Evolutionary conservation across 2,797 vertebrate genomes (phyloP).

Genomic region (Falco peregrinus): DNA sequence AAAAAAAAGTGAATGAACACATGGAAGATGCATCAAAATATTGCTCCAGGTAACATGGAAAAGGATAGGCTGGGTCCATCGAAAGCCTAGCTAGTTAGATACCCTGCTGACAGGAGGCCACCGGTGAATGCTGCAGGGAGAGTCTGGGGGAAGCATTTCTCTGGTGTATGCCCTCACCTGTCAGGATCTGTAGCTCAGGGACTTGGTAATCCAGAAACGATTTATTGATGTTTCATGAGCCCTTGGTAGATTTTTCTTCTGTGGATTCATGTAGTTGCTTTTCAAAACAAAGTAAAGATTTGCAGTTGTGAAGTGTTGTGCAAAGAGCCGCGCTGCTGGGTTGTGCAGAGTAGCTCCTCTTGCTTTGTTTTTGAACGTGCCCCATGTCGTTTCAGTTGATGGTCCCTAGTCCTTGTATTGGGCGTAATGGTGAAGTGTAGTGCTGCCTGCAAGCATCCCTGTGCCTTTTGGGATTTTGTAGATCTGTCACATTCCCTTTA

Average conservation of each 20-base stretch:
- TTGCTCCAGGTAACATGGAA: background rate
- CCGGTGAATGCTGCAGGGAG: background rate
- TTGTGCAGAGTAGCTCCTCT: background rate
- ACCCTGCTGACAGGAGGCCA: rapidly evolving
- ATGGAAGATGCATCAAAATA: background rate
- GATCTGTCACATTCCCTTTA: background rate
- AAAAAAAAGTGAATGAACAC: background rate
- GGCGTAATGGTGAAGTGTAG: background rate
- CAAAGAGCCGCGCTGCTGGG: rapidly evolving
- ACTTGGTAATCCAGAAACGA: background rate
- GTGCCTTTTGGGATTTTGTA: background rate
- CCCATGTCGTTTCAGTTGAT: rapidly evolving
- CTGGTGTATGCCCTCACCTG: background rate
- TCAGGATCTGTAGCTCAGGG: background rate
- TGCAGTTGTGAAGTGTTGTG: background rate
- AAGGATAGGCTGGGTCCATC: background rate
- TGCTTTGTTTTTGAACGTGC: background rate
- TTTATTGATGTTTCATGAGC: background rate
- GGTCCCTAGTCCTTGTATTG: background rate
- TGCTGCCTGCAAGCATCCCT: background rate
- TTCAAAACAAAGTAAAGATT: background rate
- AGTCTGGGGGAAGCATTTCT: background rate
- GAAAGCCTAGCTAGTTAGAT: background rate
- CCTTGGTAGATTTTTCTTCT: background rate
- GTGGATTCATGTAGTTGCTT: background rate